These are phyloP conservation scores for Psylliodes chrysocephalus DNA, from an alignment of 2,888 invertebrate genomes.

Conservation along the genomic window DNA sequence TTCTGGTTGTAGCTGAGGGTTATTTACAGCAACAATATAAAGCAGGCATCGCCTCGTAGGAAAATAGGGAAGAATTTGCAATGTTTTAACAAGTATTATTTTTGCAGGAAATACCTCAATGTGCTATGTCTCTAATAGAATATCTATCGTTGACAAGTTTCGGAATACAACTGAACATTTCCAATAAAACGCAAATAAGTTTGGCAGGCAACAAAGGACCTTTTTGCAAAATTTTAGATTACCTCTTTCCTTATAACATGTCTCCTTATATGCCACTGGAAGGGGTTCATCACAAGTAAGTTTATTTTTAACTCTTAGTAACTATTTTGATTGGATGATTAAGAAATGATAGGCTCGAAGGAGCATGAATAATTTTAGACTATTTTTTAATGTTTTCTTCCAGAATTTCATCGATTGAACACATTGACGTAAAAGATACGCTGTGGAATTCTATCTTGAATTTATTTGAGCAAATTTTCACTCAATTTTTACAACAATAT, in stretches of 20 bases:
- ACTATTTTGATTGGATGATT: no score
- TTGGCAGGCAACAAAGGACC: constrained; percentile 60
- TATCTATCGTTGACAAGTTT: constrained; percentile 54
- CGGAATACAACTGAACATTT: constrained; percentile 58
- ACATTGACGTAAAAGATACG: constrained; percentile 69
- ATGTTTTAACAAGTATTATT: no score
- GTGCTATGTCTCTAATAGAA: constrained; percentile 34
- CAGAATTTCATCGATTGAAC: constrained; percentile 77
- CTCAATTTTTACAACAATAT: constrained; percentile 82
- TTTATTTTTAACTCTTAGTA: not conserved
- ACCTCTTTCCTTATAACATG: constrained; percentile 60
- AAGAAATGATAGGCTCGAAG: no score
- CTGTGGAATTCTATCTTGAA: constrained; percentile 56
- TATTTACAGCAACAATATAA: no score
- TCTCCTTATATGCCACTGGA: constrained; percentile 63
- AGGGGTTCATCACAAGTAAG: constrained; percentile 61
- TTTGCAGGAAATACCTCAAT: constrained; percentile 26
- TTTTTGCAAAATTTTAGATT: constrained; percentile 56
- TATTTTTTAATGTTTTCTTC: constrained; percentile 35
- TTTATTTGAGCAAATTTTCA: constrained; percentile 73
- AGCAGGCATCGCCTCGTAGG: no score
- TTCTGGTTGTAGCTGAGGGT: no score
- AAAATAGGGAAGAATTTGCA: no score
- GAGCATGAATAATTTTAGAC: not conserved
- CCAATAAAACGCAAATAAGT: constrained; percentile 61